These are phyloP conservation scores for Chionoecetes opilio DNA, from an alignment of 1,140 invertebrate genomes.

Conservation along the genomic window DNA sequence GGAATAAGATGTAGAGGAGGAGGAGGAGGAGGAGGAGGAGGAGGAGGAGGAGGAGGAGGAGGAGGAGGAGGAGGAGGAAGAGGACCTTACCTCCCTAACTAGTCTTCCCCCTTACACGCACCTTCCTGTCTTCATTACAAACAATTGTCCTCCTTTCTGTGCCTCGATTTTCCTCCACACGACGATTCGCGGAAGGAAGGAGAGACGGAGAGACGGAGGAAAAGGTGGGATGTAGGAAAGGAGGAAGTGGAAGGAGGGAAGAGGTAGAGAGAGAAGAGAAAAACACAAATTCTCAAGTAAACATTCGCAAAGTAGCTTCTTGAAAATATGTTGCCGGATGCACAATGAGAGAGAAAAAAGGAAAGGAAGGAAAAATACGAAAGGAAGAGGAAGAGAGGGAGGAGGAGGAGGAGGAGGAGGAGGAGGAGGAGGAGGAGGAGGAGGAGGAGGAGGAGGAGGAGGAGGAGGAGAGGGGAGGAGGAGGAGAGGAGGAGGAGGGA, in stretches of 20 bases:
- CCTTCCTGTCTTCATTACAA: not conserved
- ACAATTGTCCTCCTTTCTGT: not conserved
- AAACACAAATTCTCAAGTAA: not conserved
- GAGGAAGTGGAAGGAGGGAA: not conserved
- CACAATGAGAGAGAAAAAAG: slow-evolving; percentile 16
- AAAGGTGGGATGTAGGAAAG: not conserved
- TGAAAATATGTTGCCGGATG: slow-evolving; percentile 2
- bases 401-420: not conserved
- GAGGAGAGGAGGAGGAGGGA: not conserved
- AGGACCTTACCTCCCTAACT: not conserved
- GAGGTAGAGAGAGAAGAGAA: too few species aligned
- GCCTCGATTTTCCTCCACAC: not conserved
- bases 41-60: slow-evolving; percentile 36
- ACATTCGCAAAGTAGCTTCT: slow-evolving; percentile 19
- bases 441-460: not conserved
- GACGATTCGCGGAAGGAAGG: not conserved
- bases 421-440: not conserved
- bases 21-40: not conserved
- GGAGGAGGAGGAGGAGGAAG: slow-evolving; percentile 48
- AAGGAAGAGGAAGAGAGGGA: not conserved
- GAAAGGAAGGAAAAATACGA: not conserved
- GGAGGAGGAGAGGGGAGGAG: not conserved
- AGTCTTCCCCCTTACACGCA: not conserved
- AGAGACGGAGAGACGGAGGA: not conserved
- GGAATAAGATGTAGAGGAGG: not conserved